A percentile compares a stretch with the other conserved stretches of the same genome.
These are phyloP conservation scores for Lasius fuliginosus DNA, from an alignment of 2,888 invertebrate genomes.

Conservation along the genomic window DNA sequence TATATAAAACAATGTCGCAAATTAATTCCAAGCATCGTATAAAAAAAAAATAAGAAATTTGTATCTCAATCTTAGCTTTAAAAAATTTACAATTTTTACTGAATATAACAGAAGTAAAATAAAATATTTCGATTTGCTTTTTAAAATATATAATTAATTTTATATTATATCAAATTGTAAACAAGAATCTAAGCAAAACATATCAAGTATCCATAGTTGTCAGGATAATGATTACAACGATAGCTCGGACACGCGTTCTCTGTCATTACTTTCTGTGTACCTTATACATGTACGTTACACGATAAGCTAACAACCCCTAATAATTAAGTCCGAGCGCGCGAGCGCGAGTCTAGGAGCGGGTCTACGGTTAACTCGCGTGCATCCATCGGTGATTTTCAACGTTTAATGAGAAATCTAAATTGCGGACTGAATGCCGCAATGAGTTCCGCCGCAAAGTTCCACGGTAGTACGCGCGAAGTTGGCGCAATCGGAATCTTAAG, in stretches of 20 bases:
- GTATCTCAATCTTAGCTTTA: background rate
- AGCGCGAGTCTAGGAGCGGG: conserved; percentile 13
- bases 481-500: conserved; percentile 65
- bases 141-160: conserved; percentile 12
- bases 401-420: conserved; percentile 58
- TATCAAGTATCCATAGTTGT: background rate
- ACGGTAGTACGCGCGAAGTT: conserved; percentile 55
- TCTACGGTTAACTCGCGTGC: conserved; percentile 52
- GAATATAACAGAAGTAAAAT: background rate
- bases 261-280: conserved; percentile 40
- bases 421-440: conserved; percentile 54
- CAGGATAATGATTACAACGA: conserved; percentile 30
- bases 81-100: background rate
- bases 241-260: background rate
- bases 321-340: conserved; percentile 46
- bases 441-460: conserved; percentile 53
- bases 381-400: conserved; percentile 52
- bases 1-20: conserved; percentile 13
- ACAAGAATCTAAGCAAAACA: conserved; percentile 1
- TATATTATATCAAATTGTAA: background rate
- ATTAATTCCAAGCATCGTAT: conserved; percentile 2
- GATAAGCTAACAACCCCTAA: conserved; percentile 55
- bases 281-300: conserved; percentile 44
- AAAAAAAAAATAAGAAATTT: background rate
- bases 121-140: background rate